phyloP scores from a whole-genome alignment of 2,113 vertebrate genomes.

The Enhydra lutris region DNA sequence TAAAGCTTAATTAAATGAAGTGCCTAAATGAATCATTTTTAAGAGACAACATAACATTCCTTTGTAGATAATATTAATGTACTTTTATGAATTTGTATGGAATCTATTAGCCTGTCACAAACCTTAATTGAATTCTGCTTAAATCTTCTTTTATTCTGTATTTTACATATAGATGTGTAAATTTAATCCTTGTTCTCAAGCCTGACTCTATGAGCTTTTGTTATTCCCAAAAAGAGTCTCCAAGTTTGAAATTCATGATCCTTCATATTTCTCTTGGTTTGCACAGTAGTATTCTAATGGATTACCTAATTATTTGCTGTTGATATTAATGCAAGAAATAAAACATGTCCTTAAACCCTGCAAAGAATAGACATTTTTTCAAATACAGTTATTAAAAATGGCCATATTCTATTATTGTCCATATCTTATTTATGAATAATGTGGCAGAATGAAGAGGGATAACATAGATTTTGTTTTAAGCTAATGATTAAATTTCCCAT shows the following conservation, averaged over 20 bases:
- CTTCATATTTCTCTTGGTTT: neutral
- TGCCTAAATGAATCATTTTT: constrained; percentile 40
- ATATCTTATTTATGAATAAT: constrained; percentile 2
- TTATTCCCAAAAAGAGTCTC: neutral
- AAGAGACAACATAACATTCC: constrained; percentile 33
- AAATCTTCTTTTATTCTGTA: constrained; percentile 31
- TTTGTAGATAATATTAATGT: constrained; percentile 47
- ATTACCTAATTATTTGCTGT: neutral
- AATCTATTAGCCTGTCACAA: constrained; percentile 45
- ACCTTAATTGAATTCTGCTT: constrained; percentile 61
- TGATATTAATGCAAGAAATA: neutral
- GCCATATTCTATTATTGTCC: neutral
- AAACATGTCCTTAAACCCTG: neutral
- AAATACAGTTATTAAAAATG: neutral
- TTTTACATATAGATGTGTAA: neutral
- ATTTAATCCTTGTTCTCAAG: constrained; percentile 30
- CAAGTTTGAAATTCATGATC: neutral
- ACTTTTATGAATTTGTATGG: constrained; percentile 34
- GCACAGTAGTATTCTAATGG: neutral
- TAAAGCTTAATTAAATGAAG: constrained; percentile 65
- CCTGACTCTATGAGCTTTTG: neutral
- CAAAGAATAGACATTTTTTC: neutral
- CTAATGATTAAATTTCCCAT: neutral
- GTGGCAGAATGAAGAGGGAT: neutral
- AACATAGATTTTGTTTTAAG: neutral